Evolutionary conservation across 2,797 vertebrate genomes (phyloP), one percentile per base, ranked within the genome.

Genomic region (Labroides dimidiatus): DNA sequence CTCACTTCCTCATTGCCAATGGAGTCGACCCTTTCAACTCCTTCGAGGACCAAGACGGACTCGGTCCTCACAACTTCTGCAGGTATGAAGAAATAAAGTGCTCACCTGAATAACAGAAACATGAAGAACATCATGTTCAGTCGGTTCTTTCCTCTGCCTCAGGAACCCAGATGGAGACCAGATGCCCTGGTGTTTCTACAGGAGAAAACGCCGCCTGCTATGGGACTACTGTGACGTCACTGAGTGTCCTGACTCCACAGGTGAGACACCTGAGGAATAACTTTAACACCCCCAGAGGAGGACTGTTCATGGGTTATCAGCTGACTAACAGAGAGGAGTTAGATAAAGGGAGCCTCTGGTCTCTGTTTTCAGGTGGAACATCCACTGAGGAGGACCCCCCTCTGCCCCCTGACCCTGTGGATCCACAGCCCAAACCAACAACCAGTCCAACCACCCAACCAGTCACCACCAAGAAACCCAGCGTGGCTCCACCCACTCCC

Each of bases 1-100:
- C 94, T 17, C 84, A 95, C 59, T 91, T 94, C 52, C 77, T 94
- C 41, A 64, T 94, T 71, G 72, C 82, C 12, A 71, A 37, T 0
- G 89, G 91, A 57, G 9, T 0, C 0, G 42, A 92, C 73, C 93
- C 92, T 14, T 91, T 93, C 52, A 75, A 0, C 1, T 5, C 55
- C 42, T 84, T 55, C 3, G 88, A 89, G 23, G 49, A 93, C 37
- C 4, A 13, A 7, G 73, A 90, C 0, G 92, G 94, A 58, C 89
- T 95, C 4, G 94, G 94, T 13, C 89, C 50, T 24, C 94, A 95
- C 82, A 95, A 94, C 76, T 90, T 86, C 77, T 95, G 94, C 93
- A 94, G 94, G 94, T 95, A 27, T 62, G 64, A 52, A 7, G 49
- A 55, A 21, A 19, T 3, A 45, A 11, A 9, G 4, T 6, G 10